Evolutionary conservation across 2,797 vertebrate genomes (phyloP).

Genomic region (Myripristis murdjan): DNA sequence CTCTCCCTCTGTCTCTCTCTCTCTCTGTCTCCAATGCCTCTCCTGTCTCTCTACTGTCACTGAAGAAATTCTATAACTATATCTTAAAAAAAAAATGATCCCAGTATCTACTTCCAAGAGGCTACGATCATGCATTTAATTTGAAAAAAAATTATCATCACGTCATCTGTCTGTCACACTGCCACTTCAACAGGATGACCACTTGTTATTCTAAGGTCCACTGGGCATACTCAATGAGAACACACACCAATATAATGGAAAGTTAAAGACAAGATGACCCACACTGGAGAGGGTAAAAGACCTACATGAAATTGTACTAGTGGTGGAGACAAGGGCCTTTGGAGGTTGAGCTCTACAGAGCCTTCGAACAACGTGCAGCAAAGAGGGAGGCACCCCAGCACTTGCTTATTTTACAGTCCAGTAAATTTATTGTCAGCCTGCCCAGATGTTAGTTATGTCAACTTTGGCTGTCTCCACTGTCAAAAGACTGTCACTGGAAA

Average conservation of each 20-base stretch:
- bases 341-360: background rate
- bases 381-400: slow-evolving; percentile 37
- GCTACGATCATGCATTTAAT: slow-evolving; percentile 13
- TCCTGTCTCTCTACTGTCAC: too few species aligned
- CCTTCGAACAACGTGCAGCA: slow-evolving; percentile 30
- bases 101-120: slow-evolving; percentile 1
- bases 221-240: background rate
- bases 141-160: background rate
- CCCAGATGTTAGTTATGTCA: background rate
- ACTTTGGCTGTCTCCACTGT: background rate
- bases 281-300: background rate
- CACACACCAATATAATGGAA: slow-evolving; percentile 1
- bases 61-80: too few species aligned
- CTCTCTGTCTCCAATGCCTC: too few species aligned
- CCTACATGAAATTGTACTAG: slow-evolving; percentile 10
- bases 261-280: background rate
- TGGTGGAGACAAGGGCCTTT: background rate
- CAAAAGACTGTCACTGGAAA: too few species aligned
- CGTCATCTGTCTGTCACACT: background rate
- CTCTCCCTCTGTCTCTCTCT: too few species aligned
- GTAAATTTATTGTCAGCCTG: background rate
- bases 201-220: background rate
- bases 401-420: slow-evolving; percentile 25
- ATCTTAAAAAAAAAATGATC: background rate
- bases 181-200: background rate